Evolutionary conservation across 2,888 invertebrate genomes (phyloP).

Genomic region (Ryuthela nishihirai): DNA sequence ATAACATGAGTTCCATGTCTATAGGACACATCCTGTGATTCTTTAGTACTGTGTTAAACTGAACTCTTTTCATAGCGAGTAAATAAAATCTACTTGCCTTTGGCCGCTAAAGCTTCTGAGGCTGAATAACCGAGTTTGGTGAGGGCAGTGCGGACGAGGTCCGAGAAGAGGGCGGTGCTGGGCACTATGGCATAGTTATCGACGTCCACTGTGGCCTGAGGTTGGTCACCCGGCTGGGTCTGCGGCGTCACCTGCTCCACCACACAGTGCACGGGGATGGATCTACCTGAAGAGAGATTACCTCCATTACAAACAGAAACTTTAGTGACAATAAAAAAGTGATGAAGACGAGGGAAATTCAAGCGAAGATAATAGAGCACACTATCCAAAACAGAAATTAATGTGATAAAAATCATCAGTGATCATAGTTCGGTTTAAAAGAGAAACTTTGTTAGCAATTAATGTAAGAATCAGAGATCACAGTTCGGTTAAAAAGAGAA

Average conservation of each 20-base stretch:
- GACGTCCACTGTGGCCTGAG: conserved; percentile 65
- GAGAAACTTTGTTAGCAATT: too few species aligned
- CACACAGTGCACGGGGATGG: conserved; percentile 90
- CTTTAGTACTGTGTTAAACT: too few species aligned
- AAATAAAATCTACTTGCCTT: conserved; percentile 50
- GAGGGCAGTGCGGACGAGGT: conserved; percentile 86
- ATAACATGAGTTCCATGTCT: too few species aligned
- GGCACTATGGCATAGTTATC: conserved; percentile 97
- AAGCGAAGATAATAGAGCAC: too few species aligned
- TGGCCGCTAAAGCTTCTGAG: conserved; percentile 52
- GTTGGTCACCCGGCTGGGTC: conserved; percentile 37
- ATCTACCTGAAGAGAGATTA: conserved; percentile 61
- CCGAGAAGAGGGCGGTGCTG: conserved; percentile 79
- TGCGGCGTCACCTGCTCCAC: conserved; percentile 64
- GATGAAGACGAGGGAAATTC: too few species aligned
- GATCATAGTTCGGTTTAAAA: too few species aligned
- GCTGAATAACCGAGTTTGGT: conserved; percentile 83
- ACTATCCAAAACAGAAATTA: too few species aligned
- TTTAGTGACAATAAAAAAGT: not conserved
- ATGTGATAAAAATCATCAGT: too few species aligned
- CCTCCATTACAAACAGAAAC: not conserved
- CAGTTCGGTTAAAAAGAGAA: too few species aligned
- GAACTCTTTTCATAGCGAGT: not conserved
- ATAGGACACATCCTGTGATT: too few species aligned
- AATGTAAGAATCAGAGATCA: too few species aligned